Evolutionary conservation across 2,888 invertebrate genomes (phyloP), one percentile per base, ranked within the genome.

Genomic region (Ceriagrion tenellum): DNA sequence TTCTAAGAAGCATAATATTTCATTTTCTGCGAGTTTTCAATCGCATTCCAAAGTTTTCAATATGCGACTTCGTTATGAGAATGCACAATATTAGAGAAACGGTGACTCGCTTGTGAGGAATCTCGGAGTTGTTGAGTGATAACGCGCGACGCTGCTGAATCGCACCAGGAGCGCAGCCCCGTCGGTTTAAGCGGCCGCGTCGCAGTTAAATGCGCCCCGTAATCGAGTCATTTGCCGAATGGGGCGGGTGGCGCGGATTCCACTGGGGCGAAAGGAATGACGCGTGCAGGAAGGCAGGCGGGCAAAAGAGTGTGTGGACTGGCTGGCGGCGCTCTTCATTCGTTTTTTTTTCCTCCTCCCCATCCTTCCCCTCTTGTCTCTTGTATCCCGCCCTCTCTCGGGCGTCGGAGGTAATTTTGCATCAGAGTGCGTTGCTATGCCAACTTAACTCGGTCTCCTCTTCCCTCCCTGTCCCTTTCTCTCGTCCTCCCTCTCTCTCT

Each of bases 351-450:
- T 12, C 13, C 20, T 16, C 59, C 59, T 8, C 16, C 20, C 59
- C 3, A 59, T 12, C 59, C 59, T 20, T 16, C 56, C 56, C 59
- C 59, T 20, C 59, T n/a, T n/a, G 20, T 23, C 69, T n/a, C 69
- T 12, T n/a, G n/a, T 30, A 30, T 23, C 40, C 59, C 90, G 2
- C 59, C n/a, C 40, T n/a, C 47, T 69, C 69, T 69, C 69, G 81
- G 81, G 81, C 93, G 69, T 93, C 69, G 63, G 47, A 93, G 93
- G 63, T 69, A 69, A 93, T 93, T 69, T 93, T 93, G 93, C 93
- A 93, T 69, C 93, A 93, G 93, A 93, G 93, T 47, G 93, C 93
- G 93, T 93, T 93, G 93, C 93, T 93, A 93, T 93, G 93, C 93
- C 63, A 91, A 91, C 91, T 93, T 93, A 93, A 93, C 93, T 93